A percentile compares a stretch with the other conserved stretches of the same genome.
These are phyloP conservation scores for Neomonachus schauinslandi DNA, from an alignment of 2,113 vertebrate species.

Conservation along the genomic window DNA sequence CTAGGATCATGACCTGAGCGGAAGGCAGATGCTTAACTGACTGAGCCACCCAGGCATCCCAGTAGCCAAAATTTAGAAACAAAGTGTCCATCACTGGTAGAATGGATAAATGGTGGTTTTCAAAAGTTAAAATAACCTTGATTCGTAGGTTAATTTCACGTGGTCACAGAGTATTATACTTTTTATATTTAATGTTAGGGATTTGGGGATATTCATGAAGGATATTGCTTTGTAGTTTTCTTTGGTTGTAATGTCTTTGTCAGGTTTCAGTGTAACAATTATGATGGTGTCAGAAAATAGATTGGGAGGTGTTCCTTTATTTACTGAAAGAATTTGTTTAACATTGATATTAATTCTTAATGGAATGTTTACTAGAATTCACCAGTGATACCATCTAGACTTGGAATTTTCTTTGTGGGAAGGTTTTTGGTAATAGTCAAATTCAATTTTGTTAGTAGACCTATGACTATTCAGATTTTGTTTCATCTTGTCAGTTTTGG, in stretches of 20 bases:
- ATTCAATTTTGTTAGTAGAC: background rate
- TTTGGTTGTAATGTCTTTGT: background rate
- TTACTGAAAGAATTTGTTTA: slow-evolving; percentile 36
- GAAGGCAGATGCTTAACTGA: no score
- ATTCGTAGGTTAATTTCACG: background rate
- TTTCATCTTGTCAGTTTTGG: slow-evolving; percentile 46
- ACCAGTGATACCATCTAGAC: background rate
- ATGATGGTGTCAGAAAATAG: background rate
- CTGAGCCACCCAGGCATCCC: no score
- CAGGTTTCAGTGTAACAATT: slow-evolving; percentile 18
- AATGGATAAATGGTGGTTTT: slow-evolving; percentile 30
- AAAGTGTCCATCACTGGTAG: background rate
- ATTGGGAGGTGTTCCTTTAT: background rate
- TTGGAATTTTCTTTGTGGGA: background rate
- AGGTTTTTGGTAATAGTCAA: slow-evolving; percentile 4
- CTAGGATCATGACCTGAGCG: no score
- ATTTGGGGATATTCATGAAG: background rate
- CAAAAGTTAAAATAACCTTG: slow-evolving; percentile 34
- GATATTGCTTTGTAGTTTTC: slow-evolving; percentile 26
- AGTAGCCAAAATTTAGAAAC: slow-evolving; percentile 24
- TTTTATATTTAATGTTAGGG: background rate
- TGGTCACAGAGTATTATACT: background rate
- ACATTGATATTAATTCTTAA: background rate
- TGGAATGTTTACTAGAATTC: background rate
- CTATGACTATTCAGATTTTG: background rate